A percentile compares a stretch with the other conserved stretches of the same genome.
These are phyloP conservation scores for Ornithoptera priamus DNA, from an alignment of 2,888 invertebrate species.

Conservation along the genomic window DNA sequence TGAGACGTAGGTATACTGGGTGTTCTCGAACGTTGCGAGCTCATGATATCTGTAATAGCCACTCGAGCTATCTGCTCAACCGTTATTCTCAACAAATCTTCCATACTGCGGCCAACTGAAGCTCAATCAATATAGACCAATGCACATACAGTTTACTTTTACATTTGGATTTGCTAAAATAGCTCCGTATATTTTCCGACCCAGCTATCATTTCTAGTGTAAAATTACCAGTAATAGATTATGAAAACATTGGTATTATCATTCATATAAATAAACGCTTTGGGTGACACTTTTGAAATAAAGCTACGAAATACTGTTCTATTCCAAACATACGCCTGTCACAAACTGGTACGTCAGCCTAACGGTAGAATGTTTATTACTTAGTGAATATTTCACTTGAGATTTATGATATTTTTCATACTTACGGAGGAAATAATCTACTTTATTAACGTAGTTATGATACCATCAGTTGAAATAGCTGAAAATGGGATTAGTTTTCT, in stretches of 20 bases:
- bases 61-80: slow-evolving; percentile 72
- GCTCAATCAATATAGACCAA: slow-evolving; percentile 57
- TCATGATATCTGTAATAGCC: slow-evolving; percentile 75
- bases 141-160: slow-evolving; percentile 51
- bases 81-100: slow-evolving; percentile 75
- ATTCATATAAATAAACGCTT: not conserved
- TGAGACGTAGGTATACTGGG: slow-evolving; percentile 58
- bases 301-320: slow-evolving; percentile 1
- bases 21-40: slow-evolving; percentile 60
- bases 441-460: not conserved
- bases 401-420: slow-evolving; percentile 7
- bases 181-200: slow-evolving; percentile 29
- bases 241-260: not conserved
- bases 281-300: not conserved
- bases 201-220: not conserved
- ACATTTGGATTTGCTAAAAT: slow-evolving; percentile 46
- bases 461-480: no score
- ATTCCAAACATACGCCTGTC: slow-evolving; percentile 18
- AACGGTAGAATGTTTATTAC: slow-evolving; percentile 11
- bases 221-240: slow-evolving; percentile 19
- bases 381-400: slow-evolving; percentile 6
- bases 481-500: no score
- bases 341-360: slow-evolving; percentile 8
- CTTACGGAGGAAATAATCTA: not conserved
- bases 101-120: slow-evolving; percentile 65